phyloP scores from a whole-genome alignment of 2,888 invertebrate species.

The Plusia festucae region DNA sequence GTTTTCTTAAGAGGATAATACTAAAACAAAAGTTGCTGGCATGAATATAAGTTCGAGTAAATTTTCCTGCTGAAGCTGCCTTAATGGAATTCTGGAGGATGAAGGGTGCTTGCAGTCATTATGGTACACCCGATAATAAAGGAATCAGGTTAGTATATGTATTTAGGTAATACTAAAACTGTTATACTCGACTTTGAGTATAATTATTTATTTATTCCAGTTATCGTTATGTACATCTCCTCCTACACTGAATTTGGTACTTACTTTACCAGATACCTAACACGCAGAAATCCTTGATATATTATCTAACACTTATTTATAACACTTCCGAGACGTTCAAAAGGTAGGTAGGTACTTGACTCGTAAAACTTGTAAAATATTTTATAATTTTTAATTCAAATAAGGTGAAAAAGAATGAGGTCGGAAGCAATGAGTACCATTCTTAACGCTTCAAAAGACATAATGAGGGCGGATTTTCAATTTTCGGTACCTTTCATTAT shows the following conservation, averaged over 20 bases:
- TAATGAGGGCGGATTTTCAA: slow-evolving; percentile 43
- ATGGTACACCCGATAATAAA: slow-evolving; percentile 23
- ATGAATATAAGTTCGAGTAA: slow-evolving; percentile 23
- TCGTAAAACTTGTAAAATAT: neutral
- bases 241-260: too few species aligned
- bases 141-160: neutral
- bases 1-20: slow-evolving; percentile 25
- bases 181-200: neutral
- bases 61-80: slow-evolving; percentile 25
- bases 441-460: slow-evolving; percentile 19
- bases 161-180: slow-evolving; percentile 5
- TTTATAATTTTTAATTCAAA: neutral
- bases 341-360: too few species aligned
- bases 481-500: slow-evolving; percentile 43
- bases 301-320: neutral
- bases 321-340: neutral
- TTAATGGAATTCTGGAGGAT: slow-evolving; percentile 34
- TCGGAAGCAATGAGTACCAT: slow-evolving; percentile 2
- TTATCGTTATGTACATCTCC: neutral
- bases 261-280: too few species aligned
- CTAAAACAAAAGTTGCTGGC: slow-evolving; percentile 17
- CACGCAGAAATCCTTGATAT: too few species aligned
- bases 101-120: slow-evolving; percentile 23
- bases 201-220: neutral
- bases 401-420: slow-evolving; percentile 8